Evolutionary conservation across 2,888 invertebrate genomes (phyloP).

Genomic region (Campaea margaritaria): DNA sequence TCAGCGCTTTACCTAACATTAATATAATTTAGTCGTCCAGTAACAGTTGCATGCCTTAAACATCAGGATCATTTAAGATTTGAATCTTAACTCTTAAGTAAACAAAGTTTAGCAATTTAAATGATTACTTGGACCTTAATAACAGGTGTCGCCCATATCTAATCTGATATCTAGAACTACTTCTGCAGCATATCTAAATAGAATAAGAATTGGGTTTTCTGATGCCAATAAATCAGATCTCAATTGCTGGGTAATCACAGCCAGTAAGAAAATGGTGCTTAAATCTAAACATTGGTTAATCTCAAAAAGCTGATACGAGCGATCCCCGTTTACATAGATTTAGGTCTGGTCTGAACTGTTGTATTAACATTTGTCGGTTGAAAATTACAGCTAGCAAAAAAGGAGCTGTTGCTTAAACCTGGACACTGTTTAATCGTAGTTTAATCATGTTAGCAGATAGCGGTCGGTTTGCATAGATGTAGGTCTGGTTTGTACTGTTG

Average conservation of each 20-base stretch:
- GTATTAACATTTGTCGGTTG: too few relatives aligned
- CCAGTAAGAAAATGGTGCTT: too few relatives aligned
- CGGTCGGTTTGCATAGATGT: background rate
- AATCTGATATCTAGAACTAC: slow-evolving; percentile 12
- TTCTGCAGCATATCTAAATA: background rate
- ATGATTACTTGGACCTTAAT: slow-evolving; percentile 1
- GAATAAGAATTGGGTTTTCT: background rate
- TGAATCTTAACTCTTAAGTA: background rate
- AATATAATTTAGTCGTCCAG: too few relatives aligned
- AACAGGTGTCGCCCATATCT: slow-evolving; percentile 6
- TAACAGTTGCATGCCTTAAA: background rate
- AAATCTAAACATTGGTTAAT: too few relatives aligned
- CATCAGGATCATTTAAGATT: background rate
- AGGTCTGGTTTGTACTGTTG: background rate
- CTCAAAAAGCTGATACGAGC: too few relatives aligned
- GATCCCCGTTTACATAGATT: too few relatives aligned
- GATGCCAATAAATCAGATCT: background rate
- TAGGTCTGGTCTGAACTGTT: too few relatives aligned
- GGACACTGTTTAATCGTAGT: background rate
- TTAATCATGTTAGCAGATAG: background rate
- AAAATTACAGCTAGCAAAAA: too few relatives aligned
- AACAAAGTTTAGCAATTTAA: slow-evolving; percentile 1
- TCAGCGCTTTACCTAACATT: too few relatives aligned
- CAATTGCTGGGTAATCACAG: too few relatives aligned
- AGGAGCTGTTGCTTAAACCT: too few relatives aligned